Conservation (phyloP, 2,797 vertebrate species). For the Danio jaintianensis region DNA sequence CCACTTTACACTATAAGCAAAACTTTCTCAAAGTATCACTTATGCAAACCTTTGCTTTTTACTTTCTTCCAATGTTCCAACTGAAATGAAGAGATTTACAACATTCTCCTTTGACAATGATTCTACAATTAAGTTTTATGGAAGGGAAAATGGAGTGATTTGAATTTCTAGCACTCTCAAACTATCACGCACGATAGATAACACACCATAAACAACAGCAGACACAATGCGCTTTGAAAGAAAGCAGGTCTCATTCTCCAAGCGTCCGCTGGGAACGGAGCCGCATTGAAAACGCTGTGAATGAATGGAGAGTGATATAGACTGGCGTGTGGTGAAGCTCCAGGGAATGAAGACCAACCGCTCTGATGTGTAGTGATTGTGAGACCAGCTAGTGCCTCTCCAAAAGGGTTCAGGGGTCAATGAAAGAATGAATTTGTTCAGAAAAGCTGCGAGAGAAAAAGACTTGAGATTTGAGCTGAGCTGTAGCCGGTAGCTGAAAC, state of each 20-base stretch:
- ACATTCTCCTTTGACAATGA: not conserved
- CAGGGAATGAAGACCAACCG: constrained; percentile 49
- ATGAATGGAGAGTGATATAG: constrained; percentile 45
- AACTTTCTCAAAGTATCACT: not conserved
- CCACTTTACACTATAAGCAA: not conserved
- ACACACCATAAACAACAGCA: constrained; percentile 10
- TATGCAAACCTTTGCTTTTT: constrained; percentile 1
- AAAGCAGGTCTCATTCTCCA: constrained; percentile 30
- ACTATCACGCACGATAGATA: not conserved
- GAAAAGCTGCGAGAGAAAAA: constrained; percentile 10
- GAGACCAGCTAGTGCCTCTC: constrained; percentile 53
- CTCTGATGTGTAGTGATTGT: constrained; percentile 57
- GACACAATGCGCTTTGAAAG: constrained; percentile 21
- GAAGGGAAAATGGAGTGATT: not conserved
- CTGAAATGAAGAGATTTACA: not conserved
- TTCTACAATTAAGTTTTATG: not conserved
- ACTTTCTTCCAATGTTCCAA: not conserved
- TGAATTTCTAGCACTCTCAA: constrained; percentile 7
- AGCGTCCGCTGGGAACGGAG: constrained; percentile 39
- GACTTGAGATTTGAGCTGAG: not conserved
- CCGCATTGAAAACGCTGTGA: constrained; percentile 48
- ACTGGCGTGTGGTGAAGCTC: constrained; percentile 51
- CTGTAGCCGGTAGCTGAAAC: constrained; percentile 20
- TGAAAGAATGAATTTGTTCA: constrained; percentile 40
- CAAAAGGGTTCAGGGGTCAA: constrained; percentile 43